phyloP scores from a whole-genome alignment of 2,888 invertebrate species.

The Acleris holmiana region DNA sequence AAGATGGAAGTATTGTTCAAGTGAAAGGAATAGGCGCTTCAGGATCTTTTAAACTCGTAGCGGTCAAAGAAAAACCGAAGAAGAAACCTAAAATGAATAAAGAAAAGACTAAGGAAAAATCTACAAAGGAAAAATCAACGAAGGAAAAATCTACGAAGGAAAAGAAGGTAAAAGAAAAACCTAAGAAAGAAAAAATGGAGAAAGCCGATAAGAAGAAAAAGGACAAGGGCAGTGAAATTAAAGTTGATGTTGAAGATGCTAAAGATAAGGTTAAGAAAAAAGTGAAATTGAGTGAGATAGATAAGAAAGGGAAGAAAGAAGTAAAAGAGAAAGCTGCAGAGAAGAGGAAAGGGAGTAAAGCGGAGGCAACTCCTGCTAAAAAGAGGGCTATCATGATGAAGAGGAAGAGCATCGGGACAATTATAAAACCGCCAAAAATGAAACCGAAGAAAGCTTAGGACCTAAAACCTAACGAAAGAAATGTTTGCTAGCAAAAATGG shows the following conservation, averaged over 20 bases:
- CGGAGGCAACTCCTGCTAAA: slow-evolving; percentile 54
- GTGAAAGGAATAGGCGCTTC: slow-evolving; percentile 67
- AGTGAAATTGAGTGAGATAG: slow-evolving; percentile 1
- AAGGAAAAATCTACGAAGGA: slow-evolving; percentile 37
- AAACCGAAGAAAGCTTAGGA: slow-evolving; percentile 53
- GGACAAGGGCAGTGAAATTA: not conserved
- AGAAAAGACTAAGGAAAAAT: slow-evolving; percentile 32
- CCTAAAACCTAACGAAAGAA: not conserved
- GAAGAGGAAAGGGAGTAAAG: slow-evolving; percentile 10
- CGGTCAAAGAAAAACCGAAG: slow-evolving; percentile 49
- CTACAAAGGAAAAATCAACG: slow-evolving; percentile 29
- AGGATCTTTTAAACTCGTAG: slow-evolving; percentile 68
- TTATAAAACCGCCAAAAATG: slow-evolving; percentile 76
- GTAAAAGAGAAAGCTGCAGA: slow-evolving; percentile 14
- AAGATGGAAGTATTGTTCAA: slow-evolving; percentile 64
- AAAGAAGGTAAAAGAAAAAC: slow-evolving; percentile 29
- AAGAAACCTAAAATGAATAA: slow-evolving; percentile 45
- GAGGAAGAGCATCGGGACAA: slow-evolving; percentile 70
- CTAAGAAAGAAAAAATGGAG: slow-evolving; percentile 23
- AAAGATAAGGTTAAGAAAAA: slow-evolving; percentile 35
- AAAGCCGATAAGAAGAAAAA: slow-evolving; percentile 34
- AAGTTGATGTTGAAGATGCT: slow-evolving; percentile 9
- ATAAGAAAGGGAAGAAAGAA: not conserved
- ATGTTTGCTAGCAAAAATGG: not conserved
- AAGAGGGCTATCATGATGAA: slow-evolving; percentile 58